Evolutionary conservation across 2,888 invertebrate species (phyloP).

Genomic region (Euphydryas editha): DNA sequence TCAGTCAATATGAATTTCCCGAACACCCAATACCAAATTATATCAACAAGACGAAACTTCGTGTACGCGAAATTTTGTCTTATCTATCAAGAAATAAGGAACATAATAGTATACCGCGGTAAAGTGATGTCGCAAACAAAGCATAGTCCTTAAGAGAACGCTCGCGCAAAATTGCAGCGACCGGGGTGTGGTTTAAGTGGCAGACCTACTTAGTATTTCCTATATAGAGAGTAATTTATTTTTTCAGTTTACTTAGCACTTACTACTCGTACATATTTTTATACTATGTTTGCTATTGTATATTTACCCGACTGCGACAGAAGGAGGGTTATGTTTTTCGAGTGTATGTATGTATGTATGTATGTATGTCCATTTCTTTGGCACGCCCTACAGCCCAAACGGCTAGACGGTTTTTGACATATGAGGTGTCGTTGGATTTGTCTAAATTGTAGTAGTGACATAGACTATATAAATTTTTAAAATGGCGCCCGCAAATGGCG

Average conservation of each 20-base stretch:
- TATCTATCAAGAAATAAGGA: slow-evolving; percentile 9
- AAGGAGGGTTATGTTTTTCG: too few species aligned
- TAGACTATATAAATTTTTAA: too few species aligned
- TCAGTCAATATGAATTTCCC: slow-evolving; percentile 33
- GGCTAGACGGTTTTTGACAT: too few species aligned
- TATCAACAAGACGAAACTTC: slow-evolving; percentile 19
- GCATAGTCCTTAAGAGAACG: slow-evolving; percentile 44
- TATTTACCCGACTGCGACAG: too few species aligned
- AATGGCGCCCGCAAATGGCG: too few species aligned
- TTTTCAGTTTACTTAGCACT: background rate
- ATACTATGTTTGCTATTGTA: too few species aligned
- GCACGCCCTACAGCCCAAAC: too few species aligned
- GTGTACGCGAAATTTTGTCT: slow-evolving; percentile 12
- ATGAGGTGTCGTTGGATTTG: too few species aligned
- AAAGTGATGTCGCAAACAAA: slow-evolving; percentile 42
- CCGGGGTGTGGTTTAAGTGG: slow-evolving; percentile 39
- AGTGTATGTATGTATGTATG: too few species aligned
- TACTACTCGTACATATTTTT: too few species aligned
- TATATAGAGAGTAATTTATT: background rate
- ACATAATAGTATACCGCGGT: slow-evolving; percentile 27
- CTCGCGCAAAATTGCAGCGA: slow-evolving; percentile 45
- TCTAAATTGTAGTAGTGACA: too few species aligned
- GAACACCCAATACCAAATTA: slow-evolving; percentile 26
- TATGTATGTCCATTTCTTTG: too few species aligned
- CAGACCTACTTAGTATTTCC: slow-evolving; percentile 6